Evolutionary conservation across 2,113 vertebrate species (phyloP), one percentile per base, ranked within the genome.

Genomic region (Anolis sagrei): DNA sequence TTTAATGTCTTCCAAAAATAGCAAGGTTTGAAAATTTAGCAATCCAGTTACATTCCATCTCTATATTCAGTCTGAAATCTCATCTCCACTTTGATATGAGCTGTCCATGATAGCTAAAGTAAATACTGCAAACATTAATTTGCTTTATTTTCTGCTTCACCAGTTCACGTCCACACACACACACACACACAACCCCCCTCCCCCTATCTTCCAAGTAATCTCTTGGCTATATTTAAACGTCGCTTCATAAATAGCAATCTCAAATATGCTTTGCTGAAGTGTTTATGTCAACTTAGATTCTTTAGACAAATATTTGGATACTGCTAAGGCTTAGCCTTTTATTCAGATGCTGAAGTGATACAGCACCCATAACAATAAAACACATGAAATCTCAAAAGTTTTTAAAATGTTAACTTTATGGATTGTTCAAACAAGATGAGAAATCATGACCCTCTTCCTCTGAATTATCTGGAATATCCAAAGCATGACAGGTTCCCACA

Each of bases 81-180:
- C 74, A 76, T 48, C 74, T 49, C 27, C 44, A n/a, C 48, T 34
- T 69, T 51, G 48, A 76, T 54, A 54, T 19, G 49, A 48, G n/a
- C 75, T 18, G 10, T 32, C 27, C 44, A 54, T 16, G 29, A 14
- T 51, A 18, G 75, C 48, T 76, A 8, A 54, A 32, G 44, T 54
- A 54, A 54, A 54, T 44, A 62, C 54, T 36, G 48, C 49, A 82
- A 29, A 70, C 48, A 82, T 82, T 72, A 51, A 36, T 82, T 82
- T 54, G 51, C 68, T 82, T 69, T 54, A 72, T 82, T 82, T 58
- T 82, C 80, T 82, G 32, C 49, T 82, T 72, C 48, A 72, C 32
- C 5, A 11, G n/a, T 72, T 82, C 81, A 73, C 49, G 73, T 74
- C 69, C 51, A 44, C 54, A 44, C 54, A 58, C 54, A 58, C 2